These are phyloP conservation scores for Nomada ferruginata DNA, from an alignment of 2,888 invertebrate species.

Conservation along the genomic window DNA sequence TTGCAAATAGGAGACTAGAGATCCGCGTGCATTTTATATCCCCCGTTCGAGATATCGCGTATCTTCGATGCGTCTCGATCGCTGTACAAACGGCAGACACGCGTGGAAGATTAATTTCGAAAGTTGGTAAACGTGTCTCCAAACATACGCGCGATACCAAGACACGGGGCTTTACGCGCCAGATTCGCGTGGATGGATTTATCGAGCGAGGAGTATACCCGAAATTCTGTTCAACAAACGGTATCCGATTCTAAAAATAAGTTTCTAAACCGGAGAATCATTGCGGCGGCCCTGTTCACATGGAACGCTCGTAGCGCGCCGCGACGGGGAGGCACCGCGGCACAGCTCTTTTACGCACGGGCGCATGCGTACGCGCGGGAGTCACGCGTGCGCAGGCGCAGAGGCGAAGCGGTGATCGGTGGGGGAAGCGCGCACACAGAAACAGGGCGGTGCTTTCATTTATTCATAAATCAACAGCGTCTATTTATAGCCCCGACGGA, in stretches of 20 bases:
- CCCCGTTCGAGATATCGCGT: background rate
- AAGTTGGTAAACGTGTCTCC: background rate
- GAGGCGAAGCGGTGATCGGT: background rate
- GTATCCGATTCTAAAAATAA: constrained; percentile 54
- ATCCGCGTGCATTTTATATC: background rate
- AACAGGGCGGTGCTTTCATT: constrained; percentile 78
- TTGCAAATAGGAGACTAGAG: constrained; percentile 15
- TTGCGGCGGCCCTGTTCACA: constrained; percentile 49
- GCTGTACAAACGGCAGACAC: too few species aligned
- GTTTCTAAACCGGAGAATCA: constrained; percentile 59
- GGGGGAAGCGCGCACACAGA: constrained; percentile 41
- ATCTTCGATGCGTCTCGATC: too few species aligned
- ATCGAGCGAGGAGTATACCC: constrained; percentile 48
- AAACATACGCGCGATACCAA: constrained; percentile 3
- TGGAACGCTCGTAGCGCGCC: constrained; percentile 36
- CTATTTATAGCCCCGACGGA: constrained; percentile 81
- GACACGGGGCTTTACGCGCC: background rate
- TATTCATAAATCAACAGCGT: constrained; percentile 82
- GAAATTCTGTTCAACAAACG: constrained; percentile 47
- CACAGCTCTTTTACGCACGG: constrained; percentile 38
- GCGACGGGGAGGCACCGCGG: background rate
- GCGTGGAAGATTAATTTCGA: too few species aligned
- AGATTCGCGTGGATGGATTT: constrained; percentile 21
- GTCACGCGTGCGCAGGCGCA: constrained; percentile 36
- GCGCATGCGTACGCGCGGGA: constrained; percentile 44